Conservation (phyloP, 1,140 invertebrate genomes). For the Brachionus calyciflorus region DNA sequence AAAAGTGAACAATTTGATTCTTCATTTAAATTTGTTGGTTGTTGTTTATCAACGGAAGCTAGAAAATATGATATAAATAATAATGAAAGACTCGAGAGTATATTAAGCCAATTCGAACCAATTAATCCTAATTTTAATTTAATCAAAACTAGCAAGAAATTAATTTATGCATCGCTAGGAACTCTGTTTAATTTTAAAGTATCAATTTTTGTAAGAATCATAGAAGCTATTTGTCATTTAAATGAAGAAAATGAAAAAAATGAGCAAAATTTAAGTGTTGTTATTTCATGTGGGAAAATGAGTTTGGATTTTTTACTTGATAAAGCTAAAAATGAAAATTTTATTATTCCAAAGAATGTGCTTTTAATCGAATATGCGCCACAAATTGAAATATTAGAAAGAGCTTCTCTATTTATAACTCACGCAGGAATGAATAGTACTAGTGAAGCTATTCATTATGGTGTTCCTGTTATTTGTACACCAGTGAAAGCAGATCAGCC, state of each 20-base stretch:
- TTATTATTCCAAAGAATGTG: neutral
- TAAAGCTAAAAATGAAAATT: conserved; percentile 3
- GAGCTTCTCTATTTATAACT: conserved; percentile 69
- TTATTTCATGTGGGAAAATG: neutral
- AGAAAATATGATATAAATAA: neutral
- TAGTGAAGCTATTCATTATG: conserved; percentile 76
- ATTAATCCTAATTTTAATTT: neutral
- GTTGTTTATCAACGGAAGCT: neutral
- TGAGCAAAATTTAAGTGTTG: neutral
- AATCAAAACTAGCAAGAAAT: neutral
- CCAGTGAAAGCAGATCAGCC: conserved; percentile 61
- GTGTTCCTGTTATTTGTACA: conserved; percentile 74
- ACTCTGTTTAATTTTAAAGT: conserved; percentile 22
- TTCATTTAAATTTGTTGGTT: conserved; percentile 14
- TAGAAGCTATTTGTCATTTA: neutral
- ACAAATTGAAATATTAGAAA: conserved; percentile 53
- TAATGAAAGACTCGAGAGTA: neutral
- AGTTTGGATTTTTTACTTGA: neutral
- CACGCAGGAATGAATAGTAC: conserved; percentile 76
- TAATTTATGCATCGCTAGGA: neutral
- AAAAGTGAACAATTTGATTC: neutral
- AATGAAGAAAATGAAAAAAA: neutral
- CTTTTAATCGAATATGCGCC: neutral
- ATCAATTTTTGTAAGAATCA: neutral
- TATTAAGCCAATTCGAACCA: neutral